Evolutionary conservation across 1,140 invertebrate species (phyloP), one percentile per base, ranked within the genome.

Genomic region (Campoletis sonorensis): DNA sequence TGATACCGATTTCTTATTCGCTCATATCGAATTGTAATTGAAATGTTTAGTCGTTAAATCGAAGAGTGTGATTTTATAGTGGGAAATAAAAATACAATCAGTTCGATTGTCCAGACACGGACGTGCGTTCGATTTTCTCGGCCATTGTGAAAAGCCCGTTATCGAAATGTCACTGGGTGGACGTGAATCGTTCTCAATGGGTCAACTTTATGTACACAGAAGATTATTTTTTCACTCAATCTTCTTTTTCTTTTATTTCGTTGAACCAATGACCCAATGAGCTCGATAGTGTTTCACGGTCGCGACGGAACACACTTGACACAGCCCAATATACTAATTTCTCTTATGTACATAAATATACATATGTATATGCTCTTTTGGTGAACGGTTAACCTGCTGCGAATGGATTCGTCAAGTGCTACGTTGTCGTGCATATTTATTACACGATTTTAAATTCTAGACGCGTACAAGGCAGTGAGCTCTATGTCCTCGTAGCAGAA

Each of bases 251-350:
- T 86, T 37, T 40, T 64, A n/a, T 37, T 67, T 78, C 54, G 54
- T 26, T 82, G 86, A 87, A 82, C 85, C 85, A 84, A 71, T 89
- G 89, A 90, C 89, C 89, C 85, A 87, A 86, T 91, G 89, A 79
- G 84, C 89, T 84, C 86, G 86, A 90, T 90, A 88, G 79, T n/a
- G n/a, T 82, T 81, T 79, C 79, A 51, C 72, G 58, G 81, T 79
- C 76, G 76, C 58, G 51, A 61, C 73, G 51, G 23, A n/a, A 15
- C 26, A 49, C 54, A 67, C 76, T 67, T 78, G 58, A 78, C 58
- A 78, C 58, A 45, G 76, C 58, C 58, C 58, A 64, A 78, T 78
- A 78, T 67, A 67, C 58, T 27, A 64, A 78, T 78, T 78, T 70
- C 67, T 70, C 67, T 11, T 45, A 49, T 78, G 18, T 33, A n/a